A percentile compares a stretch with the other conserved stretches of the same genome.
Conservation (phyloP, 2,888 invertebrate genomes). For the Baccha elongata region DNA sequence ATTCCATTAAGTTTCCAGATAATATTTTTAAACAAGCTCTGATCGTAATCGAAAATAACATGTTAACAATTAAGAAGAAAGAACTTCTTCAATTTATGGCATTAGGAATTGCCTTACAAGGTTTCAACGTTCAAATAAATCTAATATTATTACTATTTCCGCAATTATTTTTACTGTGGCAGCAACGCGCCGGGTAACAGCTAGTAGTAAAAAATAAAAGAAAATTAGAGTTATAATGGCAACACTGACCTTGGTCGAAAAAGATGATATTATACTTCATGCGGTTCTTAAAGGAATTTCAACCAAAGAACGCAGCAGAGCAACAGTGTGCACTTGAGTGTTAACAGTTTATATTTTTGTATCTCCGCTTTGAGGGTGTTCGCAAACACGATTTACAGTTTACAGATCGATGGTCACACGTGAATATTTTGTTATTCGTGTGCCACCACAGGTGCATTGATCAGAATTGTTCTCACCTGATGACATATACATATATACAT, state of each 20-base stretch:
- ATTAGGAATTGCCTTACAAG: too few species aligned
- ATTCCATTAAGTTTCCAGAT: too few species aligned
- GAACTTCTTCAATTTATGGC: too few species aligned
- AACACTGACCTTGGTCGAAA: constrained; percentile 1
- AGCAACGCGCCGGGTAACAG: too few species aligned
- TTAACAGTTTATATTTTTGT: constrained; percentile 20
- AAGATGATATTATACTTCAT: constrained; percentile 35
- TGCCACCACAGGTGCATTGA: constrained; percentile 56
- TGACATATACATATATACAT: too few species aligned
- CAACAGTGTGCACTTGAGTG: neutral
- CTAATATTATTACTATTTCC: too few species aligned
- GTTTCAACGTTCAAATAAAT: too few species aligned
- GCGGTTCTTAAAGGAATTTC: constrained; percentile 52
- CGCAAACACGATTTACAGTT: constrained; percentile 62
- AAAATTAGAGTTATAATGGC: neutral
- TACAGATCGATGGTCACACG: constrained; percentile 66
- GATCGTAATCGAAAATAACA: too few species aligned
- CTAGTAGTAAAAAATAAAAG: too few species aligned
- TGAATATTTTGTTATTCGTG: constrained; percentile 57
- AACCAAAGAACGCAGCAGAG: constrained; percentile 22
- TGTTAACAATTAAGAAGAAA: too few species aligned
- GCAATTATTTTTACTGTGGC: too few species aligned
- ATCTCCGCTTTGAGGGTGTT: constrained; percentile 60
- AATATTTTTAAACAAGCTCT: too few species aligned
- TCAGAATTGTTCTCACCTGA: constrained; percentile 71